Evolutionary conservation across 2,797 vertebrate species (phyloP).

Genomic region (Enteromius treurensis): DNA sequence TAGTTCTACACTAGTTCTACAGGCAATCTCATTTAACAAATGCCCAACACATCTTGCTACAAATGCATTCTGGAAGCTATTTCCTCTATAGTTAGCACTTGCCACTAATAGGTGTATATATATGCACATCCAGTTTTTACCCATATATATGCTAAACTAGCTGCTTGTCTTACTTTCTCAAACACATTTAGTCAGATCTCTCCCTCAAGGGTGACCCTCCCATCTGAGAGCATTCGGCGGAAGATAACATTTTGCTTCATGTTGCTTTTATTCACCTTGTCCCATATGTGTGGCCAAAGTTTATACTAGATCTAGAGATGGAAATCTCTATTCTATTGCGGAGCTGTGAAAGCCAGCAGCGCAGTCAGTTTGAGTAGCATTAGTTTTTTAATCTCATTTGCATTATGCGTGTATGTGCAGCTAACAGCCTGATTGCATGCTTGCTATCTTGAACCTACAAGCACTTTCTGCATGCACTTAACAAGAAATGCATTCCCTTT

Average conservation of each 20-base stretch:
- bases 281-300: conserved; percentile 22
- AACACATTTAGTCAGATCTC: not conserved
- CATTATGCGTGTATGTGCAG: conserved; percentile 40
- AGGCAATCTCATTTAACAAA: not conserved
- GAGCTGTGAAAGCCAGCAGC: not conserved
- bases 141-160: not conserved
- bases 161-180: not conserved
- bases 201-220: not conserved
- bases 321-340: conserved; percentile 21
- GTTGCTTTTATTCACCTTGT: conserved; percentile 44
- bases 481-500: conserved; percentile 3
- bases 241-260: conserved; percentile 42
- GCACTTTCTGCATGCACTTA: conserved; percentile 40
- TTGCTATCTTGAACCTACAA: conserved; percentile 38
- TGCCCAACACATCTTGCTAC: not conserved
- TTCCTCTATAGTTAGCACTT: conserved; percentile 3
- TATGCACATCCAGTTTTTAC: not conserved
- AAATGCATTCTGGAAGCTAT: not conserved
- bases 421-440: conserved; percentile 48
- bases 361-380: conserved; percentile 8
- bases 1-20: no score
- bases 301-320: conserved; percentile 18
- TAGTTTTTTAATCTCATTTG: conserved; percentile 47
- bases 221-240: conserved; percentile 6
- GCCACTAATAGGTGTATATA: not conserved